phyloP scores from a whole-genome alignment of 2,888 invertebrate genomes.

The Drosophila maculinotata region DNA sequence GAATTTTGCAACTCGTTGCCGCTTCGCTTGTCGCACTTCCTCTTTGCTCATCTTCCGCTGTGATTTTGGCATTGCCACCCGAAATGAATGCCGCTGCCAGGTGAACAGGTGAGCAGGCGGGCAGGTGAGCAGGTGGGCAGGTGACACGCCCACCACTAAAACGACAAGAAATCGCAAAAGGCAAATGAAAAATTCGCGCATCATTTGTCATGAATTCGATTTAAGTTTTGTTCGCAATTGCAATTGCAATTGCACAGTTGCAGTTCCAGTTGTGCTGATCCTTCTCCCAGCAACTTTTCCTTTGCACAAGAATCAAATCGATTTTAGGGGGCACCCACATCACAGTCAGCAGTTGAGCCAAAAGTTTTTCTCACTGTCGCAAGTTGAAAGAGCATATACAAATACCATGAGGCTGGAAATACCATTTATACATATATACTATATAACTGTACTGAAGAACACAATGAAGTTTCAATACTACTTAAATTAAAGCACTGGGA shows the following conservation, averaged over 20 bases:
- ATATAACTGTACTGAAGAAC: neutral
- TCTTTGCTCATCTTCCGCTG: slow-evolving; percentile 10
- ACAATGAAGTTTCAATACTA: neutral
- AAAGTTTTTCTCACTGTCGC: slow-evolving; percentile 21
- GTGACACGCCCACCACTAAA: slow-evolving; percentile 16
- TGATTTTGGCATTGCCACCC: slow-evolving; percentile 1
- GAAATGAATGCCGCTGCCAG: slow-evolving; percentile 15
- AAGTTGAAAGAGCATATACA: slow-evolving; percentile 2
- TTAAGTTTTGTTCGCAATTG: slow-evolving; percentile 62
- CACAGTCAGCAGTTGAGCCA: slow-evolving; percentile 9
- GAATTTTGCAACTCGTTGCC: slow-evolving; percentile 42
- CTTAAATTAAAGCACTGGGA: too few species aligned
- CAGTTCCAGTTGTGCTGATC: slow-evolving; percentile 22
- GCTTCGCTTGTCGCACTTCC: slow-evolving; percentile 33
- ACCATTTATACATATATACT: too few species aligned
- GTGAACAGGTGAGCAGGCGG: slow-evolving; percentile 2
- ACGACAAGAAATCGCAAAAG: slow-evolving; percentile 12
- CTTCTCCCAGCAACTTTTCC: slow-evolving; percentile 31
- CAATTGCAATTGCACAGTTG: slow-evolving; percentile 32
- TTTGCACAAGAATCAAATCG: slow-evolving; percentile 5
- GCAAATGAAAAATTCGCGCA: slow-evolving; percentile 69
- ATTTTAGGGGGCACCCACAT: too few species aligned
- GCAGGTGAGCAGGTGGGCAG: neutral
- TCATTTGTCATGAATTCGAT: slow-evolving; percentile 80
- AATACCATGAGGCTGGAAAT: too few species aligned